These are phyloP conservation scores for Tachina lurida DNA, from an alignment of 2,888 invertebrate species.

Conservation along the genomic window DNA sequence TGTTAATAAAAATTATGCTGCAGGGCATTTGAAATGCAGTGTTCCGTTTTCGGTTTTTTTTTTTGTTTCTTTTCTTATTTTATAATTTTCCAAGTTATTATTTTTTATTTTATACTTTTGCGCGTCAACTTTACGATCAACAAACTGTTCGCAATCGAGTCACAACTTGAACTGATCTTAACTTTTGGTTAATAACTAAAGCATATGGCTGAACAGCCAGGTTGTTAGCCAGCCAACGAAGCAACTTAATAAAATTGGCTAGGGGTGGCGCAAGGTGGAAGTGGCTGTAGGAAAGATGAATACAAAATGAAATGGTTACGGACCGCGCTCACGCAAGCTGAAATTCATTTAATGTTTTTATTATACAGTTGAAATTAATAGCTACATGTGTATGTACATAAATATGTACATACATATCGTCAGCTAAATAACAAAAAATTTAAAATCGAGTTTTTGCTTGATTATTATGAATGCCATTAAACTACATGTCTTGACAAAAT, in stretches of 20 bases:
- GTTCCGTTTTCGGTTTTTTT: background rate
- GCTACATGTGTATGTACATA: too few relatives aligned
- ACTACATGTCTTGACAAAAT: too few relatives aligned
- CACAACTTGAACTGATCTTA: slow-evolving; percentile 68
- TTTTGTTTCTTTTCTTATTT: background rate
- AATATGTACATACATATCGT: too few relatives aligned
- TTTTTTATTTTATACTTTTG: background rate
- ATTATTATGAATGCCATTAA: too few relatives aligned
- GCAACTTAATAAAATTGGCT: slow-evolving; percentile 33
- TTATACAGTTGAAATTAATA: background rate
- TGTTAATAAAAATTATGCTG: background rate
- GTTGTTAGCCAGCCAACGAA: slow-evolving; percentile 26
- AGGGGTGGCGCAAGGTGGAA: slow-evolving; percentile 12
- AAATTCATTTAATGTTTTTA: slow-evolving; percentile 29
- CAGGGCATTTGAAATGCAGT: slow-evolving; percentile 25
- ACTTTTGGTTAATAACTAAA: slow-evolving; percentile 54
- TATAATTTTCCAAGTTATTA: background rate
- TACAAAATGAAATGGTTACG: slow-evolving; percentile 13
- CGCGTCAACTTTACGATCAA: slow-evolving; percentile 49
- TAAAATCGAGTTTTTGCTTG: too few relatives aligned
- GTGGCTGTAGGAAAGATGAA: slow-evolving; percentile 19
- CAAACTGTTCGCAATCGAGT: slow-evolving; percentile 63
- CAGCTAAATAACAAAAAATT: too few relatives aligned
- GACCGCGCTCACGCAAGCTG: slow-evolving; percentile 50
- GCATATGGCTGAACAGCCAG: slow-evolving; percentile 54